phyloP scores from a whole-genome alignment of 2,797 vertebrate species.

The Melanotaenia maccullochi region DNA sequence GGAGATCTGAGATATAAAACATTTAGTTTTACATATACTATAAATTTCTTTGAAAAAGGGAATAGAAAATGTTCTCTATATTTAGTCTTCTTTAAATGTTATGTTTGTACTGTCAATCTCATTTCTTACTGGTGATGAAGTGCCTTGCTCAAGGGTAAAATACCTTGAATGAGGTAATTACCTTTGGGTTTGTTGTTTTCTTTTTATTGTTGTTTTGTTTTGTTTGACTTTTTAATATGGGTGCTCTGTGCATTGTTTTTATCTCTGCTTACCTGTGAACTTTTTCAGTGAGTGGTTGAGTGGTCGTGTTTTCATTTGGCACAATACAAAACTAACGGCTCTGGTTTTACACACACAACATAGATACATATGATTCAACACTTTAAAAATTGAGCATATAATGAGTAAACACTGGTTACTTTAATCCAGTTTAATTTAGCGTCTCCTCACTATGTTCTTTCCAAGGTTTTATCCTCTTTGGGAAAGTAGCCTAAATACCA shows the following conservation, averaged over 20 bases:
- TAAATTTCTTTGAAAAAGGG: background rate
- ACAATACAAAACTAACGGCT: background rate
- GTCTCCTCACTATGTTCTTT: slow-evolving; percentile 41
- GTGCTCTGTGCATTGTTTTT: no score
- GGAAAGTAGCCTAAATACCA: no score
- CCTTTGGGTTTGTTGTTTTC: background rate
- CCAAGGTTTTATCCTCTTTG: slow-evolving; percentile 15
- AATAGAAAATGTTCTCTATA: background rate
- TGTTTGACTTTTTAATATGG: no score
- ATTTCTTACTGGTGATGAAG: background rate
- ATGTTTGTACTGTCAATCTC: background rate
- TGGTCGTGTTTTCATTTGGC: no score
- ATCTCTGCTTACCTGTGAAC: no score
- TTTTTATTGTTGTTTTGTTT: no score
- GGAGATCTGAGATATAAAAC: slow-evolving; percentile 18
- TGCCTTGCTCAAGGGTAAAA: background rate
- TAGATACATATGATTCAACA: background rate
- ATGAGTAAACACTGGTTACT: slow-evolving; percentile 21
- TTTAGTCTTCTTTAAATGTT: background rate
- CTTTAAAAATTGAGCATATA: background rate
- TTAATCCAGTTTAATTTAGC: slow-evolving; percentile 18
- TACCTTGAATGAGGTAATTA: background rate
- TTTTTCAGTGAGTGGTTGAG: no score
- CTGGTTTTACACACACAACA: background rate
- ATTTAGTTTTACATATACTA: background rate